phyloP scores from a whole-genome alignment of 2,888 invertebrate species.

The Melanotus villosus region DNA sequence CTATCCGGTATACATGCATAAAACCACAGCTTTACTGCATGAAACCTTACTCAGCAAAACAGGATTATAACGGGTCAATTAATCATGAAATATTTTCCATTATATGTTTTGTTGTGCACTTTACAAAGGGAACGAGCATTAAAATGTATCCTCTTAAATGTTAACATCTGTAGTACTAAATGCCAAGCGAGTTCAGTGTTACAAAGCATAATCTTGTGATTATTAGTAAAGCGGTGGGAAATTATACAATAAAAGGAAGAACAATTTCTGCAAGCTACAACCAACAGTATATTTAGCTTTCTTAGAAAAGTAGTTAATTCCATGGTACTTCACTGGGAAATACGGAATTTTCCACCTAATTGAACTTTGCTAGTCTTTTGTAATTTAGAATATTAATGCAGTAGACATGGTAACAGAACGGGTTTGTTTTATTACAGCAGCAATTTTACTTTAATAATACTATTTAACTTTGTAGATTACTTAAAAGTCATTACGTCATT shows the following conservation, averaged over 20 bases:
- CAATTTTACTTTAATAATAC: too few species aligned
- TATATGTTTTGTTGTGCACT: too few species aligned
- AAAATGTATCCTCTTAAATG: constrained; percentile 28
- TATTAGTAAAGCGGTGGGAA: background rate
- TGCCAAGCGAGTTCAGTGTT: constrained; percentile 17
- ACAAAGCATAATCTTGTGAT: constrained; percentile 23
- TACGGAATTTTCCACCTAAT: background rate
- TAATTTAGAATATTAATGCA: background rate
- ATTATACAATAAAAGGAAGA: constrained; percentile 14
- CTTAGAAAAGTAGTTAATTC: background rate
- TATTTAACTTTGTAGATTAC: too few species aligned
- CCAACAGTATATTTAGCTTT: background rate
- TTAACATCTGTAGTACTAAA: constrained; percentile 21
- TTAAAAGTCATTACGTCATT: too few species aligned
- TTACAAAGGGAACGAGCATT: constrained; percentile 9
- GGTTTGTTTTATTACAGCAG: too few species aligned
- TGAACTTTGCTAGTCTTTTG: background rate
- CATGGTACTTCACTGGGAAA: background rate
- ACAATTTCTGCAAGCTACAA: constrained; percentile 11
- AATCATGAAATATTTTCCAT: constrained; percentile 5
- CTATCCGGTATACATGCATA: too few species aligned
- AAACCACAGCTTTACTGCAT: too few species aligned
- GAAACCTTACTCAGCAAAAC: background rate
- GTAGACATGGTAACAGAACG: too few species aligned
- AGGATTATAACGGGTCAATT: background rate